These are phyloP conservation scores for Tragelaphus oryx DNA, from an alignment of 2,797 vertebrate genomes.

Conservation along the genomic window DNA sequence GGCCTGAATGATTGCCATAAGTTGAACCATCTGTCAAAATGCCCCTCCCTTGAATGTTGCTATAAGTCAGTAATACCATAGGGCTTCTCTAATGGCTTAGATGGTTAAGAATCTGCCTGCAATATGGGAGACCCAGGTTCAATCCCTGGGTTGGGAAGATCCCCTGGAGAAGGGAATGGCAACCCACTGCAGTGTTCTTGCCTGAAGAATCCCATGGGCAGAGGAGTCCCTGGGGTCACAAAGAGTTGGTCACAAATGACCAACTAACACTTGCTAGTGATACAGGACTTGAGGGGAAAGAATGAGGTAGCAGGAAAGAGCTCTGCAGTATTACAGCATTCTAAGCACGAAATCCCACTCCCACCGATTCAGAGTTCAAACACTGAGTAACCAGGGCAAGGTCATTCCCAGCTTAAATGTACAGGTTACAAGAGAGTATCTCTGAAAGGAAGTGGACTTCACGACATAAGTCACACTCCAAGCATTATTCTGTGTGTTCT, in stretches of 20 bases:
- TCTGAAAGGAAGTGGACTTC: conserved; percentile 39
- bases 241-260: not conserved
- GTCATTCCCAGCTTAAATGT: not conserved
- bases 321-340: not conserved
- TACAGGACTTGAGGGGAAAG: not conserved
- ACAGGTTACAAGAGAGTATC: not conserved
- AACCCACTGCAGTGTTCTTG: not conserved
- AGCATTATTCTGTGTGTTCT: conserved; percentile 57
- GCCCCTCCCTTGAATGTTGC: not conserved
- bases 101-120: not conserved
- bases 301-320: not conserved
- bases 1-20: not conserved
- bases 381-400: not conserved
- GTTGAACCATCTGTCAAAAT: not conserved
- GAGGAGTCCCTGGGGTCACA: not conserved
- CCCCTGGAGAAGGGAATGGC: not conserved
- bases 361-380: not conserved
- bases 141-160: not conserved
- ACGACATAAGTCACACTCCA: conserved; percentile 44
- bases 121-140: not conserved
- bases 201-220: not conserved
- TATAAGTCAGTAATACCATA: not conserved
- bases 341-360: not conserved
- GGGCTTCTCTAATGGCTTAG: not conserved
- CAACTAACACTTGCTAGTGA: not conserved